Evolutionary conservation across 2,797 vertebrate species (phyloP).

Genomic region (Kryptolebias ocellatus): DNA sequence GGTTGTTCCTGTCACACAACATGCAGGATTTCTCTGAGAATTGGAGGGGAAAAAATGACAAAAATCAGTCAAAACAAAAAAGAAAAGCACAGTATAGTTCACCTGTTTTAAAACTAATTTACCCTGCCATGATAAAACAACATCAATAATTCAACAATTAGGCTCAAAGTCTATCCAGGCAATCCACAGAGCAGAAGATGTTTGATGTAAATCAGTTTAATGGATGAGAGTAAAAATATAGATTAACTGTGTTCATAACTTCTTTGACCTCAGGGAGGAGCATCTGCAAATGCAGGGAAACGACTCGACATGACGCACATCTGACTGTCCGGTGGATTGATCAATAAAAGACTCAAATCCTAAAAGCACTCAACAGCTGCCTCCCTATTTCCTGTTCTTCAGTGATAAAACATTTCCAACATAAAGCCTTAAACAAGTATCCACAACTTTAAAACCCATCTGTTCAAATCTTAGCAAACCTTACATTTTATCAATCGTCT

Average conservation of each 20-base stretch:
- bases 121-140: neutral
- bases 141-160: constrained; percentile 2
- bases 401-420: too few relatives aligned
- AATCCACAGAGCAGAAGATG: neutral
- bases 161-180: neutral
- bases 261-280: neutral
- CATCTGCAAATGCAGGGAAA: neutral
- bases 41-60: neutral
- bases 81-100: neutral
- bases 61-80: neutral
- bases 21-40: neutral
- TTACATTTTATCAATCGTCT: too few relatives aligned
- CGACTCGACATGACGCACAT: neutral
- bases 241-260: neutral
- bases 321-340: neutral
- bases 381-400: neutral
- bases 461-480: too few relatives aligned
- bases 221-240: neutral
- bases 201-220: too few relatives aligned
- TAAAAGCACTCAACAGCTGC: neutral
- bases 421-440: too few relatives aligned
- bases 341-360: too few relatives aligned
- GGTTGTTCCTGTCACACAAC: neutral
- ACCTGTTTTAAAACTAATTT: neutral
- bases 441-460: too few relatives aligned